Percentiles rank a stretch among this genome's conserved stretches.
Conservation (phyloP, 2,797 vertebrate genomes). For the Petrocephalus sullivani region DNA sequence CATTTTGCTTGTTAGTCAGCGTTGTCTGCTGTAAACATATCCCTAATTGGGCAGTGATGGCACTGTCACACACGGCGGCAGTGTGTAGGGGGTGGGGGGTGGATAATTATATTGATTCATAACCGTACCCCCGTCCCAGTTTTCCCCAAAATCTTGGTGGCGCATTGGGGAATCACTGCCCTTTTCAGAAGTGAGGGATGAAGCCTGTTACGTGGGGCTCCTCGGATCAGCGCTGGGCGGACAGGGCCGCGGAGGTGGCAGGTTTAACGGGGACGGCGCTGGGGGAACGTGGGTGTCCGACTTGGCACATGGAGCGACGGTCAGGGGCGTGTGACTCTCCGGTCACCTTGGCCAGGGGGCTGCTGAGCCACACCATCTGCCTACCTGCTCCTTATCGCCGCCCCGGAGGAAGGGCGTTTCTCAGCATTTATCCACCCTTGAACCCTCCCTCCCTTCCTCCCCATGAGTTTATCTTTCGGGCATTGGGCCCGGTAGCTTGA, state of each 20-base stretch:
- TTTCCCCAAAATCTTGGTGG: neutral
- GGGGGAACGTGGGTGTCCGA: slow-evolving; percentile 18
- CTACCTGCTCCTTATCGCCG: neutral
- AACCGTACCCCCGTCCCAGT: neutral
- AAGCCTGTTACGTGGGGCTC: neutral
- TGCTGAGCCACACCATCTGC: neutral
- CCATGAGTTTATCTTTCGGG: neutral
- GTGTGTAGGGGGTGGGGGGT: neutral
- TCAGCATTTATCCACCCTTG: neutral
- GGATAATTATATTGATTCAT: neutral
- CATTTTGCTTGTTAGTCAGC: neutral
- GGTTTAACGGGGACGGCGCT: slow-evolving; percentile 14
- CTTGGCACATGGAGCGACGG: slow-evolving; percentile 26
- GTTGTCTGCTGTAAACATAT: neutral
- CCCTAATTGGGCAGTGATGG: neutral
- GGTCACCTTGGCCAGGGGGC: neutral
- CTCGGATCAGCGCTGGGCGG: neutral
- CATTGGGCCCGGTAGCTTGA: neutral
- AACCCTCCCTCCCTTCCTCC: neutral
- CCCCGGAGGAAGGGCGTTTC: neutral
- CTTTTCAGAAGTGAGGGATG: neutral
- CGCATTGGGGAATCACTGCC: neutral
- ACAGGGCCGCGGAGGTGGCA: neutral
- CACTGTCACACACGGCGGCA: neutral
- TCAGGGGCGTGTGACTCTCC: slow-evolving; percentile 4